phyloP scores from a whole-genome alignment of 2,888 invertebrate species.

The Oscheius myriophilus region DNA sequence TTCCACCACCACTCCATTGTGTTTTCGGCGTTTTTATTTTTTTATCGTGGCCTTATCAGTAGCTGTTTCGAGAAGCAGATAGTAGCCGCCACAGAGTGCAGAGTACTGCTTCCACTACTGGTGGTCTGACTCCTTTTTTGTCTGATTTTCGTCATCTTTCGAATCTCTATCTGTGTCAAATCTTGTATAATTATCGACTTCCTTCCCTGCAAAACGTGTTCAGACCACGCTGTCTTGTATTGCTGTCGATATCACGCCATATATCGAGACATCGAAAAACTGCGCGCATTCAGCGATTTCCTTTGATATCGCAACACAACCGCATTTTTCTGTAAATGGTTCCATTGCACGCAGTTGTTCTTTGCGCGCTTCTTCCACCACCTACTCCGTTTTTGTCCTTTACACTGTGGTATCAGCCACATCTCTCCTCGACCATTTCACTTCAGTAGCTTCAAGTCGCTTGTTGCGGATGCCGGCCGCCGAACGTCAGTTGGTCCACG shows the following conservation, averaged over 20 bases:
- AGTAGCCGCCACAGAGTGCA: slow-evolving; percentile 20
- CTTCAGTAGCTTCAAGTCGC: neutral
- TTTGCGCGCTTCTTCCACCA: neutral
- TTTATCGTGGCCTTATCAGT: slow-evolving; percentile 24
- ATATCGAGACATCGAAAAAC: neutral
- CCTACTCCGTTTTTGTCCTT: neutral
- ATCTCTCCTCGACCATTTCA: neutral
- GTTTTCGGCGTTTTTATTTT: slow-evolving; percentile 16
- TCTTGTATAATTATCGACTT: too few relatives aligned
- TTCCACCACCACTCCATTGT: neutral
- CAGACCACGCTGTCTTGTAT: too few relatives aligned
- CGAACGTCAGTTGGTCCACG: slow-evolving; percentile 36
- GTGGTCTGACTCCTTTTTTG: slow-evolving; percentile 17
- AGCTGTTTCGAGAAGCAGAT: slow-evolving; percentile 18
- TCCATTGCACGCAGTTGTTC: neutral
- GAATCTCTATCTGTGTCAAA: too few relatives aligned
- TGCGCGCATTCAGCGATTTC: neutral
- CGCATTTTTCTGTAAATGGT: too few relatives aligned
- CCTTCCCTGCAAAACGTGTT: too few relatives aligned
- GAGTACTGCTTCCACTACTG: slow-evolving; percentile 23
- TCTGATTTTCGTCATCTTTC: too few relatives aligned
- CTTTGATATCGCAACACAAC: too few relatives aligned
- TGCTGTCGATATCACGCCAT: too few relatives aligned
- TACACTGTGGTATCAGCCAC: neutral
- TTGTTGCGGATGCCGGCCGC: slow-evolving; percentile 18